phyloP scores from a whole-genome alignment of 2,888 invertebrate species.

The Tridacna gigas region DNA sequence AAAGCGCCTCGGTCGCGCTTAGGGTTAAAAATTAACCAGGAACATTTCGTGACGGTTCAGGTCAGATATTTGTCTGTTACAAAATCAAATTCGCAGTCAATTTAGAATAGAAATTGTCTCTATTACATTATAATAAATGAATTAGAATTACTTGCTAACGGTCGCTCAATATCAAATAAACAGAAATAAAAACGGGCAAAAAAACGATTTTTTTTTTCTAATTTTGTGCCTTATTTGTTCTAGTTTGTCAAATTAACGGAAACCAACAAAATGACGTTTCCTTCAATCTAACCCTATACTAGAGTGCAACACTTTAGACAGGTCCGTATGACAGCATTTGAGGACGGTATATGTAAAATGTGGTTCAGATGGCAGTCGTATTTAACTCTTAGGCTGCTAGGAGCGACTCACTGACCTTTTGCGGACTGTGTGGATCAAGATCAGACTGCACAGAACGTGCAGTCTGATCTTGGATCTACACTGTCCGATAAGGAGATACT shows the following conservation, averaged over 20 bases:
- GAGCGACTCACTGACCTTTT: too few species aligned
- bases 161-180: slow-evolving; percentile 1
- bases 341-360: too few species aligned
- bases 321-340: too few species aligned
- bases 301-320: too few species aligned
- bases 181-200: neutral
- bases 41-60: neutral
- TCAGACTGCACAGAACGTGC: too few species aligned
- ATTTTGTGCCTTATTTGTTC: neutral
- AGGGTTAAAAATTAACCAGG: too few species aligned
- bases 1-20: too few species aligned
- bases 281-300: neutral
- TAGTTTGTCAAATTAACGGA: slow-evolving; percentile 3
- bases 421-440: too few species aligned
- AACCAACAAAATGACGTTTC: slow-evolving; percentile 8
- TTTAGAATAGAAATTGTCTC: slow-evolving; percentile 14
- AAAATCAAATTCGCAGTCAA: slow-evolving; percentile 27
- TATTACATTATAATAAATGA: slow-evolving; percentile 29
- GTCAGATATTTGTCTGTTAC: neutral
- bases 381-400: too few species aligned
- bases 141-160: slow-evolving; percentile 5
- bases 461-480: too few species aligned
- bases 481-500: too few species aligned
- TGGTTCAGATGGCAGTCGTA: too few species aligned
- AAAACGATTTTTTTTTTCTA: neutral